A percentile compares a stretch with the other conserved stretches of the same genome.
These are phyloP conservation scores for Pelagia noctiluca DNA, from an alignment of 30 jellyfish, hydroid and myxozoan species.

Conservation along the genomic window DNA sequence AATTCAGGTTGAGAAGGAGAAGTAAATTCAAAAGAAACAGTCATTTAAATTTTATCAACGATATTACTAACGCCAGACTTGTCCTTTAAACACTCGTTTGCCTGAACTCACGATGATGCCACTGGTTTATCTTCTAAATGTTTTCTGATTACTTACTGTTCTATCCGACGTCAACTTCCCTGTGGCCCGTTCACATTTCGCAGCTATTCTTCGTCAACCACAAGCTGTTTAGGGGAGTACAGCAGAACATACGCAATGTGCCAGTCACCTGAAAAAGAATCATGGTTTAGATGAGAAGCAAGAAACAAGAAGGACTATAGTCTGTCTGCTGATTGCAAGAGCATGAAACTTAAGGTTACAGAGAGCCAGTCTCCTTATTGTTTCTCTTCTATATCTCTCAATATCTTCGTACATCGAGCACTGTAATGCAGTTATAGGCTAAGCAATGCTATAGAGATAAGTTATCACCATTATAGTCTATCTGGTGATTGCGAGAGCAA, in stretches of 20 bases:
- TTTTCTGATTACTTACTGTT: not conserved
- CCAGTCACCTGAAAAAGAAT: slow-evolving; percentile 86
- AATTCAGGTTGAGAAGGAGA: too few relatives aligned
- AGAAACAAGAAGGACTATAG: not conserved
- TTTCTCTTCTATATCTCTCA: not conserved
- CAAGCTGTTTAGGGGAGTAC: slow-evolving; percentile 75
- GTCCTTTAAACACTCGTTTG: not conserved
- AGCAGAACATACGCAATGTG: slow-evolving; percentile 91
- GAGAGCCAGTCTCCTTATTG: not conserved
- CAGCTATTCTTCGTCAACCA: slow-evolving; percentile 28
- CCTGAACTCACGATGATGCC: not conserved
- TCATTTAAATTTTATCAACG: not conserved
- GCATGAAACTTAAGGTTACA: not conserved
- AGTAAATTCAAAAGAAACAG: too few relatives aligned
- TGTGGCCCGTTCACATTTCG: not conserved
- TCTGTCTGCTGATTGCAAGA: not conserved
- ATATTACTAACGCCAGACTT: not conserved
- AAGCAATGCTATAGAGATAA: too few relatives aligned
- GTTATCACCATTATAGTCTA: too few relatives aligned
- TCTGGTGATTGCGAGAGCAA: too few relatives aligned
- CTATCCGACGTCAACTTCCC: not conserved
- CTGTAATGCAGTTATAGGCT: too few relatives aligned
- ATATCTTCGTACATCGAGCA: too few relatives aligned
- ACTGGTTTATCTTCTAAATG: not conserved
- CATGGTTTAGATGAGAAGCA: not conserved